A percentile compares a stretch with the other conserved stretches of the same genome.
phyloP scores from a whole-genome alignment of 2,888 invertebrate species.

The Ariolimax columbianus region DNA sequence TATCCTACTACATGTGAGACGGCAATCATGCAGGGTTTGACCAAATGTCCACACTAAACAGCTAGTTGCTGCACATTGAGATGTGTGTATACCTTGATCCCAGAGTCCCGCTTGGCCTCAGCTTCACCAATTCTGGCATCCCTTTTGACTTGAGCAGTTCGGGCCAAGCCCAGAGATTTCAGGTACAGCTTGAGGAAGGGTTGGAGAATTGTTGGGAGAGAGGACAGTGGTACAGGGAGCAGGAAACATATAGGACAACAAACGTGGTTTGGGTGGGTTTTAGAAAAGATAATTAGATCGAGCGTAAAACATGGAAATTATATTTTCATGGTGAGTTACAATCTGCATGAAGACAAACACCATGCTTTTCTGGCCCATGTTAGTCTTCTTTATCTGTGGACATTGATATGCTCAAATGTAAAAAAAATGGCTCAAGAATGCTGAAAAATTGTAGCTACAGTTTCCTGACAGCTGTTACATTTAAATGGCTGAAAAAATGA shows the following conservation, averaged over 20 bases:
- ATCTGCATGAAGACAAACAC: too few species aligned
- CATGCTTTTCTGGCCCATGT: too few species aligned
- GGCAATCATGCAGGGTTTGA: neutral
- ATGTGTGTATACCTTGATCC: slow-evolving; percentile 84
- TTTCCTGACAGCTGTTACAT: neutral
- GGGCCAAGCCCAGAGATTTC: slow-evolving; percentile 86
- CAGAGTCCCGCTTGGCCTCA: slow-evolving; percentile 91
- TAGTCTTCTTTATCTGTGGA: slow-evolving; percentile 4
- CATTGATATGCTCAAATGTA: neutral
- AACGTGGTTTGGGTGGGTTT: neutral
- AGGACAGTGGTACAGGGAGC: neutral
- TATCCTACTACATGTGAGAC: neutral
- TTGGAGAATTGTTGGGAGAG: neutral
- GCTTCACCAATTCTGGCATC: slow-evolving; percentile 98
- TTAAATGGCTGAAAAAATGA: neutral
- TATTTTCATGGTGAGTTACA: too few species aligned
- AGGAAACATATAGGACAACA: neutral
- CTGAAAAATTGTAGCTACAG: neutral
- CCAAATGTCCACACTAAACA: neutral
- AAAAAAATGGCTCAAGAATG: slow-evolving; percentile 1
- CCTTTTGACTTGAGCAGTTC: slow-evolving; percentile 80
- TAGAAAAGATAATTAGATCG: slow-evolving; percentile 11
- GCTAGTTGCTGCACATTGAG: neutral
- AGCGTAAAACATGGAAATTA: neutral
- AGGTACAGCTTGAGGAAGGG: slow-evolving; percentile 86